These are phyloP conservation scores for Hermatobates lingyangjiaoensis DNA, from an alignment of 1,140 invertebrate genomes.

Conservation along the genomic window DNA sequence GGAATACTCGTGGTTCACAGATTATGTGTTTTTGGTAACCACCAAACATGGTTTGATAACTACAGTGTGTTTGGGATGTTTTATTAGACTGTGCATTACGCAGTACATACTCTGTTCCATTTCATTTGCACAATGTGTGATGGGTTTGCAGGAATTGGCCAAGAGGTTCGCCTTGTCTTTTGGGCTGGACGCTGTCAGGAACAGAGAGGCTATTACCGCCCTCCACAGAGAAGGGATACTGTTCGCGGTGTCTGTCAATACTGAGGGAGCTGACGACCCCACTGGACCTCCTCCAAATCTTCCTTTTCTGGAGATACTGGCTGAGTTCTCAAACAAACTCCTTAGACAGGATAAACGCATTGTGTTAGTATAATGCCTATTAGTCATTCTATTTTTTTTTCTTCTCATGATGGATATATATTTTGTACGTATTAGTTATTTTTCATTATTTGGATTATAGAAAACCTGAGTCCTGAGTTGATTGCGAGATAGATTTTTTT, in stretches of 20 bases:
- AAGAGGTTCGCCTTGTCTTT: conserved; percentile 93
- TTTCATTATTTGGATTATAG: no score
- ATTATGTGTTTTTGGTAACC: no score
- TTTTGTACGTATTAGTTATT: no score
- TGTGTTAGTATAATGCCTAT: conserved; percentile 37
- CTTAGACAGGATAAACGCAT: conserved; percentile 89
- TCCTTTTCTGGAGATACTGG: conserved; percentile 80
- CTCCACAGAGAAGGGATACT: conserved; percentile 86
- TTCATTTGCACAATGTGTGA: conserved; percentile 19
- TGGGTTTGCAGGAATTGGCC: conserved; percentile 84
- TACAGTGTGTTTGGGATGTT: no score
- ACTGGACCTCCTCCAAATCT: conserved; percentile 67
- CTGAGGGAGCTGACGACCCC: conserved; percentile 44
- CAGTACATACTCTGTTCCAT: no score
- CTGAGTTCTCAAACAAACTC: conserved; percentile 91
- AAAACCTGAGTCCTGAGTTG: no score
- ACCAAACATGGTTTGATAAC: no score
- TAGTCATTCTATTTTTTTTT: background rate
- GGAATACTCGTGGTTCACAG: no score
- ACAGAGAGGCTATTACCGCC: conserved; percentile 89
- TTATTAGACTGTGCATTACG: no score
- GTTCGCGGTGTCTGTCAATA: conserved; percentile 54
- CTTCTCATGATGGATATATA: background rate
- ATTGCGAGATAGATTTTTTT: no score
- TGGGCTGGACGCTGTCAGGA: conserved; percentile 91